Base-by-base conservation (phyloP, 53 echinoderm and acorn worm genomes). In the Antedon mediterranea region DNA sequence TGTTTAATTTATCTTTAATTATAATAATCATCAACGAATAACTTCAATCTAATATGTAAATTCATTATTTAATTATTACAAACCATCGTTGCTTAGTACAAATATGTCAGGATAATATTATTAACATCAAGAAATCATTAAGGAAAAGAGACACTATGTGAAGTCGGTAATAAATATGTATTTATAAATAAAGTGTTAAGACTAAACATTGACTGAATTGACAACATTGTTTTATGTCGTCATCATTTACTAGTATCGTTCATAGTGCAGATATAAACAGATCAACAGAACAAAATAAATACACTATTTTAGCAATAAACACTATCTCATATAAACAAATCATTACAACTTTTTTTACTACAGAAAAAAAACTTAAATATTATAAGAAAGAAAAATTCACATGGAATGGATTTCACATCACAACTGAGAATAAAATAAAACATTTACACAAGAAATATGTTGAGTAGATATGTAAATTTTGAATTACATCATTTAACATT, bases 181-280 rank as follows among this genome's bases (percentile, higher is more conserved):
- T 86, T 86, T 86, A 86, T 86, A 86, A 86, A 86, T 86, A 82
- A 86, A 86, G 86, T 86, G 86, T 57, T 57, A 57, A 57, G 57
- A 57, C 57, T 57, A 57, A 37, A 57, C 57, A 57, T 57, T 23
- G 57, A 57, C 20, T 57, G 57, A 57, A 18, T 57, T 8, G 14
- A 57, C 57, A 23, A 57, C 57, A 11, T 1, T 57, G 57, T 41
- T 41, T 7, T 57, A 57, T 57, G 57, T 8, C 20, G 57, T 8
- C 20, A 2, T 23, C 57, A 23, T 23, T 57, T 57, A 57, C 57
- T 57, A 23, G 14, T 26, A 57, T 57, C 37, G 11, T 37, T 37
- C 37, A 37, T 37, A 37, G 57, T 57, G 57, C 57, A 57, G 57
- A 57, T 57, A 57, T 57, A 23, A 57, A 57, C 57, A 23, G 57